A percentile compares a stretch with the other conserved stretches of the same genome.
phyloP scores from a whole-genome alignment of 1,140 invertebrate species.

The Pachypsylla venusta region DNA sequence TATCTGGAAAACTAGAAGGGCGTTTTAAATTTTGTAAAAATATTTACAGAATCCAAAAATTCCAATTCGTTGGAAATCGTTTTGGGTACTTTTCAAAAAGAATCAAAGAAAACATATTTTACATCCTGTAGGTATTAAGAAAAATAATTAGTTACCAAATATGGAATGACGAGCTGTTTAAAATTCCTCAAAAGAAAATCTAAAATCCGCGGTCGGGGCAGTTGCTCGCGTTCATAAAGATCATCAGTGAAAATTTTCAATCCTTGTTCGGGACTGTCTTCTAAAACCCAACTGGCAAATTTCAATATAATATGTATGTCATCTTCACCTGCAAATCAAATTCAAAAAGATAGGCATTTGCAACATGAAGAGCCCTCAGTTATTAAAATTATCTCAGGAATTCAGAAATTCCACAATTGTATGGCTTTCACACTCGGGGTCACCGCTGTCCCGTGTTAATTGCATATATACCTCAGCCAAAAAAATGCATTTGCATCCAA shows the following conservation, averaged over 20 bases:
- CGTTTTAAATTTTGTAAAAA: too few relatives aligned
- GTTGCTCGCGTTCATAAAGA: conserved; percentile 66
- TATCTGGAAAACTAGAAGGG: too few relatives aligned
- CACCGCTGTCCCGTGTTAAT: too few relatives aligned
- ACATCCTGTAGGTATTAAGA: too few relatives aligned
- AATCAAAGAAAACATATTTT: too few relatives aligned
- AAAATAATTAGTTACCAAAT: conserved; percentile 50
- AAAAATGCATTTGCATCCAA: too few relatives aligned
- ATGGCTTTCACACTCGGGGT: too few relatives aligned
- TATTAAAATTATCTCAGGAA: too few relatives aligned
- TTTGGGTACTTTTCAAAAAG: too few relatives aligned
- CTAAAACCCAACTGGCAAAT: conserved; percentile 86
- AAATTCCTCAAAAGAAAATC: conserved; percentile 75
- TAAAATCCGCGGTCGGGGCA: conserved; percentile 75
- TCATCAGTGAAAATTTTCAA: conserved; percentile 91
- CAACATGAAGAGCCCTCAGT: background rate
- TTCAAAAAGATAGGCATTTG: conserved; percentile 20
- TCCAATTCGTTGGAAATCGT: too few relatives aligned
- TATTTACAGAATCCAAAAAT: too few relatives aligned
- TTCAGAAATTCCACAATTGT: background rate
- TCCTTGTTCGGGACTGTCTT: conserved; percentile 73
- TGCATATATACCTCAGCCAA: too few relatives aligned
- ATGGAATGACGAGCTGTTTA: conserved; percentile 68
- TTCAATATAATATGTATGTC: conserved; percentile 85
- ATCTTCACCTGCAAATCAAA: conserved; percentile 44